Evolutionary conservation across 2,888 invertebrate genomes (phyloP).

Genomic region (Drosophila quasianomalipes): DNA sequence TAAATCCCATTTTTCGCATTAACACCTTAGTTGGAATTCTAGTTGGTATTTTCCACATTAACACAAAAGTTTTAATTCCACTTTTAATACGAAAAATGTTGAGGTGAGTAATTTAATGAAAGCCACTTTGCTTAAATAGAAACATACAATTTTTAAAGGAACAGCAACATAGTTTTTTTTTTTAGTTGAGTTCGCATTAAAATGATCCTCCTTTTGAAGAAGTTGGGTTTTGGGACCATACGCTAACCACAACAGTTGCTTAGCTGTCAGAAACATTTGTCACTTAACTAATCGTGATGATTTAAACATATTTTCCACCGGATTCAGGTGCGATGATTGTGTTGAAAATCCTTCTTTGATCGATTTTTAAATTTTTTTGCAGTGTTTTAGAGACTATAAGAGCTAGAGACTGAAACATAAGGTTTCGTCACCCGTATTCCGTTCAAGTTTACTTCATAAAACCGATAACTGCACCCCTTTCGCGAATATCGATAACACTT

Average conservation of each 20-base stretch:
- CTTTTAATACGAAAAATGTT: neutral
- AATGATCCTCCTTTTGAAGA: neutral
- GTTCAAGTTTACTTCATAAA: neutral
- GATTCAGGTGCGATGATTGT: neutral
- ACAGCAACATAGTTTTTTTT: neutral
- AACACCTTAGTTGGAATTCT: neutral
- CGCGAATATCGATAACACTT: neutral
- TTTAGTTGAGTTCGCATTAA: neutral
- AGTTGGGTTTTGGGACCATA: neutral
- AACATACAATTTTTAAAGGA: neutral
- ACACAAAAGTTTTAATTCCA: neutral
- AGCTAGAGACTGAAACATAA: too few relatives aligned
- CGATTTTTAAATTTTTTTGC: neutral
- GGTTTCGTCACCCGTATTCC: neutral
- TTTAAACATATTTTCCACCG: neutral
- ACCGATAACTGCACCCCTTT: neutral
- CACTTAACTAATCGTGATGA: neutral
- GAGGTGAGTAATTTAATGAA: neutral
- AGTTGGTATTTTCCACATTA: neutral
- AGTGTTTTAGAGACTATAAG: too few relatives aligned
- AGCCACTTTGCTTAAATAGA: neutral
- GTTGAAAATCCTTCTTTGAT: neutral
- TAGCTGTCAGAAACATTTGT: neutral
- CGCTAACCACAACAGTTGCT: neutral
- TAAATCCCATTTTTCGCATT: neutral